Percentiles rank a stretch among this genome's conserved stretches.
Conservation (phyloP, 2,888 invertebrate genomes). For the Trichogramma evanescens region DNA sequence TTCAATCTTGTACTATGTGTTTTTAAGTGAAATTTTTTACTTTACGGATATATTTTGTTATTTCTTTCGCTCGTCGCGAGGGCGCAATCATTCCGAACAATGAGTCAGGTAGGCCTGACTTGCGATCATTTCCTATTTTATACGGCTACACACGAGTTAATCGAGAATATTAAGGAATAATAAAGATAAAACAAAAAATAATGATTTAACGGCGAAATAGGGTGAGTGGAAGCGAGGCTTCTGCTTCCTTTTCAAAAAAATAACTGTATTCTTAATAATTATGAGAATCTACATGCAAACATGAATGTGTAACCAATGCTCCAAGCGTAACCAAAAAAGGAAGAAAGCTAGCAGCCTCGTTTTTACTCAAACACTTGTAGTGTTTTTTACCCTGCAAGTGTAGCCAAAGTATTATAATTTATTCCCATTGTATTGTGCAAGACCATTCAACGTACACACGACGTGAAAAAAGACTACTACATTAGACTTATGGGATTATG, state of each 20-base stretch:
- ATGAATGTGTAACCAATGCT: constrained; percentile 17
- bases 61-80: constrained; percentile 14
- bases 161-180: constrained; percentile 16
- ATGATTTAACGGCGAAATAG: constrained; percentile 17
- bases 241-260: neutral
- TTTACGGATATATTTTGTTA: constrained; percentile 5
- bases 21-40: constrained; percentile 9
- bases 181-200: constrained; percentile 8
- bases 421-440: constrained; percentile 48
- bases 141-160: constrained; percentile 15
- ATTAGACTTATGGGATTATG: constrained; percentile 47
- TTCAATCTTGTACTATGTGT: constrained; percentile 4
- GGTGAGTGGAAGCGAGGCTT: constrained; percentile 14
- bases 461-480: constrained; percentile 43
- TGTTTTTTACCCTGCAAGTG: constrained; percentile 23
- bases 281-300: constrained; percentile 14
- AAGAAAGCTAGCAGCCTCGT: constrained; percentile 9
- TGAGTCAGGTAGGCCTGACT: constrained; percentile 2
- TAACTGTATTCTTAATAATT: constrained; percentile 10
- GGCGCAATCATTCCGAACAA: constrained; percentile 16
- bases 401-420: constrained; percentile 50
- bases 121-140: constrained; percentile 15
- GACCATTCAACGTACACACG: constrained; percentile 41
- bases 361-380: constrained; percentile 18
- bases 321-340: neutral